These are phyloP conservation scores for Manis crassicaudata DNA, from an alignment of 2,797 vertebrate species.

Conservation along the genomic window DNA sequence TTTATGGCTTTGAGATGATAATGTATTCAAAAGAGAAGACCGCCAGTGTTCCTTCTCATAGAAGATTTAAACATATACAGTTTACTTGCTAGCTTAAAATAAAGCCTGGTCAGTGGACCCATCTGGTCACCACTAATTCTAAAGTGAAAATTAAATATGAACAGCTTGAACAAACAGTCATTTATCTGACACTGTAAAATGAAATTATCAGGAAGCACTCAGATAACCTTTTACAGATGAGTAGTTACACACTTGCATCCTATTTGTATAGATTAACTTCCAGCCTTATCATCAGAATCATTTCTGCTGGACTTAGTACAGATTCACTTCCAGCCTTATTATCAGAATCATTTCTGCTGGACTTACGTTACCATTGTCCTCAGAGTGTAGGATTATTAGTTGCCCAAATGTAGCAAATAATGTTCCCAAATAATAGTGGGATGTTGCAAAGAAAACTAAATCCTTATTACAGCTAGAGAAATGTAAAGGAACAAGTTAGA, in stretches of 20 bases:
- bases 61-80: constrained; percentile 51
- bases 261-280: constrained; percentile 61
- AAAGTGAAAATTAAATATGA: constrained; percentile 72
- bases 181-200: constrained; percentile 62
- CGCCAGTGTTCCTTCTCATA: neutral
- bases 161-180: constrained; percentile 67
- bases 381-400: constrained; percentile 1
- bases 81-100: constrained; percentile 48
- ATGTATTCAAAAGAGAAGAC: neutral
- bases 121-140: constrained; percentile 59
- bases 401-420: constrained; percentile 29
- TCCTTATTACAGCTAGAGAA: constrained; percentile 16
- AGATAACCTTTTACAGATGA: constrained; percentile 62
- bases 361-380: constrained; percentile 36
- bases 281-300: constrained; percentile 57
- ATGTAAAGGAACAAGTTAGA: constrained; percentile 50
- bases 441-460: constrained; percentile 58
- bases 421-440: constrained; percentile 44
- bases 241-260: constrained; percentile 50
- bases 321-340: constrained; percentile 54
- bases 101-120: constrained; percentile 25
- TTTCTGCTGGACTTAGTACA: constrained; percentile 54
- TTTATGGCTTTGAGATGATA: constrained; percentile 31
- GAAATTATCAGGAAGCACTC: constrained; percentile 71
- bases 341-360: constrained; percentile 60